A percentile compares a stretch with the other conserved stretches of the same genome.
Conservation (phyloP, 2,797 vertebrate genomes). For the Sphenopsis melanotis region DNA sequence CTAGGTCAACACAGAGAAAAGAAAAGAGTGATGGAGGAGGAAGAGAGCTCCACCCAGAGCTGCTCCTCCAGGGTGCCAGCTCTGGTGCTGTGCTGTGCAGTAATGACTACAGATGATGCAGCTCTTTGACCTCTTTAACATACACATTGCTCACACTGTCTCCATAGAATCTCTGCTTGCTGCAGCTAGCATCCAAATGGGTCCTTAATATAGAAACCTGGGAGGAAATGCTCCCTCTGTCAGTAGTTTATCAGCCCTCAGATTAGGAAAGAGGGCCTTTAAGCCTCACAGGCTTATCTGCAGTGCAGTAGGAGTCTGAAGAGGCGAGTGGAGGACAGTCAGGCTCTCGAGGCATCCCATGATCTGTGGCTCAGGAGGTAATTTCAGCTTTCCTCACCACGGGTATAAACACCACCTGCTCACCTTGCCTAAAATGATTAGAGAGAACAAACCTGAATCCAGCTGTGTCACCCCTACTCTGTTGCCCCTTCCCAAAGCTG, state of each 20-base stretch:
- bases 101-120: conserved; percentile 31
- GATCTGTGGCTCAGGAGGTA: not conserved
- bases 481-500: not conserved
- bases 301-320: conserved; percentile 21
- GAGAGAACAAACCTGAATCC: not conserved
- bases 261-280: not conserved
- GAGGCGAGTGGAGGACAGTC: not conserved
- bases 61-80: not conserved
- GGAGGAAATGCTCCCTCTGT: conserved; percentile 15
- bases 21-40: not conserved
- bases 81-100: not conserved
- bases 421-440: not conserved
- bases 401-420: not conserved
- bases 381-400: not conserved
- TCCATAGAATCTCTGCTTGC: not conserved
- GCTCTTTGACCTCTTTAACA: conserved; percentile 55
- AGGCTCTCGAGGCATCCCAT: not conserved
- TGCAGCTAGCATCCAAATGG: conserved; percentile 10
- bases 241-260: conserved; percentile 1
- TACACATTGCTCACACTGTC: conserved; percentile 21
- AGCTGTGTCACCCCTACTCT: not conserved
- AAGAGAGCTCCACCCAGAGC: conserved; percentile 30
- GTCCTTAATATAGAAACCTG: conserved; percentile 17
- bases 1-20: conserved; percentile 36
- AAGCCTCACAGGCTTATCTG: conserved; percentile 3